These are phyloP conservation scores for Ictidomys tridecemlineatus DNA, from an alignment of 2,113 vertebrate genomes.

Conservation along the genomic window DNA sequence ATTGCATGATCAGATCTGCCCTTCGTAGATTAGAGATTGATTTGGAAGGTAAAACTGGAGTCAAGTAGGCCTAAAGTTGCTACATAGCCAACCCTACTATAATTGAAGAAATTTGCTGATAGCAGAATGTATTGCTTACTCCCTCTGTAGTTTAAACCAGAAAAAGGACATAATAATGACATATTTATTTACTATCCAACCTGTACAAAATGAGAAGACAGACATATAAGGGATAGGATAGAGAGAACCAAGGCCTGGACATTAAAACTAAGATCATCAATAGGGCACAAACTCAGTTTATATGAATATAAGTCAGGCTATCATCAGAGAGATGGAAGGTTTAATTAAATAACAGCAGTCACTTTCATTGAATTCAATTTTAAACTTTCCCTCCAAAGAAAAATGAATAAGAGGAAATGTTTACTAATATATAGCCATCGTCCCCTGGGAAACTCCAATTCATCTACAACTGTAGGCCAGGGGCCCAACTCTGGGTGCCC, in stretches of 20 bases:
- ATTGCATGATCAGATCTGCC: background rate
- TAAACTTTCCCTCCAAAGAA: background rate
- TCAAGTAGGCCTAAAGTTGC: background rate
- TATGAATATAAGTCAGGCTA: background rate
- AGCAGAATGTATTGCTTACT: background rate
- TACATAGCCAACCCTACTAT: no score
- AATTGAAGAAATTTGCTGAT: background rate
- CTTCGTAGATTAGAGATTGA: background rate
- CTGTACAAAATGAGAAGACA: background rate
- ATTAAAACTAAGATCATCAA: background rate
- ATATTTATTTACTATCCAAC: background rate
- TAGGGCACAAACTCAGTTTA: background rate
- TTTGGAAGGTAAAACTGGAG: background rate
- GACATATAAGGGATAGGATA: no score
- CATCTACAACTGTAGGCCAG: background rate
- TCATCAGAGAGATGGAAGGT: background rate
- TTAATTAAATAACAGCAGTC: background rate
- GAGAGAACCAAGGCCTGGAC: background rate
- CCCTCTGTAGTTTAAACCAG: background rate
- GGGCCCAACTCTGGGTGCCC: no score
- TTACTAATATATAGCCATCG: background rate
- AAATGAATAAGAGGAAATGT: background rate
- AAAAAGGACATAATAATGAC: background rate
- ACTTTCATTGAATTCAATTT: background rate
- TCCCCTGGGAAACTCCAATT: background rate